phyloP scores from a whole-genome alignment of 1,140 invertebrate genomes.

The Heliconius eleuchia region DNA sequence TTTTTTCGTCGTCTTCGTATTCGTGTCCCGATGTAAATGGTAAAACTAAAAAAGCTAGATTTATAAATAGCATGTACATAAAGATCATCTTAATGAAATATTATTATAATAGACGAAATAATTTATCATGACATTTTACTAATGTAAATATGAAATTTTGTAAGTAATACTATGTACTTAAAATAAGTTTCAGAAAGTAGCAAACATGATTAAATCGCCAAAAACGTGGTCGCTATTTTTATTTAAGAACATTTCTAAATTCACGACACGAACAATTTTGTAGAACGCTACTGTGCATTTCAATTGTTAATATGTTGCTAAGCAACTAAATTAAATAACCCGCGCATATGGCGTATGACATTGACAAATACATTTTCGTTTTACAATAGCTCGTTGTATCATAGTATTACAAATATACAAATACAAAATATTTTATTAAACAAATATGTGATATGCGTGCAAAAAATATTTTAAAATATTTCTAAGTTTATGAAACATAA shows the following conservation, averaged over 20 bases:
- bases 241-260: constrained; percentile 8
- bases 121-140: constrained; percentile 23
- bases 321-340: constrained; percentile 69
- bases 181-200: neutral
- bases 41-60: constrained; percentile 42
- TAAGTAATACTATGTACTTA: neutral
- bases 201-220: neutral
- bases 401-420: neutral
- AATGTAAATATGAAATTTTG: neutral
- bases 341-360: constrained; percentile 45
- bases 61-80: constrained; percentile 42
- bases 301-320: constrained; percentile 67
- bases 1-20: constrained; percentile 57
- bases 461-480: neutral
- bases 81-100: constrained; percentile 40
- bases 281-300: constrained; percentile 53
- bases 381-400: neutral
- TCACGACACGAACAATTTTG: constrained; percentile 43
- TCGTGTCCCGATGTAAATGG: constrained; percentile 46
- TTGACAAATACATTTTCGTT: constrained; percentile 4
- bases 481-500: neutral
- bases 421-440: neutral
- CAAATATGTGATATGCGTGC: neutral
- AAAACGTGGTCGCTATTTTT: neutral
- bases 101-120: neutral